Conservation (phyloP, 2,888 invertebrate genomes). For the Pediacus dermestoides region DNA sequence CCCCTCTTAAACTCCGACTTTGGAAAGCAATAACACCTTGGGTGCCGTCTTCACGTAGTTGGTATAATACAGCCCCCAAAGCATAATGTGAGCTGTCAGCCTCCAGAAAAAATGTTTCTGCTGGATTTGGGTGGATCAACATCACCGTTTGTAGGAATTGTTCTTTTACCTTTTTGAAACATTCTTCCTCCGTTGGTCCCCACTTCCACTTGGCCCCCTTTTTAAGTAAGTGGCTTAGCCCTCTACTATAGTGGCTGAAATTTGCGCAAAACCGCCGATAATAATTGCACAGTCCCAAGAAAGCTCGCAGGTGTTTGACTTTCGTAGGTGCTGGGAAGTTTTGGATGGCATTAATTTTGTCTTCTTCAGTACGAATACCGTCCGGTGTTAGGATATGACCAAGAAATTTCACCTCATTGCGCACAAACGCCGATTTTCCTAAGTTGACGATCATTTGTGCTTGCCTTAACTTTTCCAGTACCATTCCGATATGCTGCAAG, state of each 20-base stretch:
- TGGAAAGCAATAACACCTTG: conserved; percentile 6
- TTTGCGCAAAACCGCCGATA: conserved; percentile 11
- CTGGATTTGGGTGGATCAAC: conserved; percentile 5
- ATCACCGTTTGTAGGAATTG: neutral
- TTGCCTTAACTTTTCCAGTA: conserved; percentile 19
- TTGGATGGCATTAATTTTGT: conserved; percentile 15
- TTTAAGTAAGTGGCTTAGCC: neutral
- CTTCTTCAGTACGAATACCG: conserved; percentile 21
- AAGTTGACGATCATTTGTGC: conserved; percentile 24
- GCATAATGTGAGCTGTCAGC: conserved; percentile 4
- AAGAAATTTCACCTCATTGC: conserved; percentile 15
- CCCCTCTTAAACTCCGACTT: conserved; percentile 9
- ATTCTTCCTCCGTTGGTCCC: neutral
- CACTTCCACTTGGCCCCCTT: conserved; percentile 4
- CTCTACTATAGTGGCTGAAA: conserved; percentile 2
- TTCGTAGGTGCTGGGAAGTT: conserved; percentile 14
- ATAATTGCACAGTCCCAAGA: conserved; percentile 16
- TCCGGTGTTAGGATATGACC: conserved; percentile 19
- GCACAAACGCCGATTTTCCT: conserved; percentile 24
- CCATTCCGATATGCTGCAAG: conserved; percentile 17
- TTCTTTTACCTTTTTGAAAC: neutral
- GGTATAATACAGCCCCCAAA: conserved; percentile 2
- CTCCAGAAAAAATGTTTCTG: neutral
- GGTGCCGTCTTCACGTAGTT: neutral
- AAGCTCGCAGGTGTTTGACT: conserved; percentile 11